Base-by-base conservation (phyloP, 2,113 vertebrate genomes). In the Dicaeum eximium region DNA sequence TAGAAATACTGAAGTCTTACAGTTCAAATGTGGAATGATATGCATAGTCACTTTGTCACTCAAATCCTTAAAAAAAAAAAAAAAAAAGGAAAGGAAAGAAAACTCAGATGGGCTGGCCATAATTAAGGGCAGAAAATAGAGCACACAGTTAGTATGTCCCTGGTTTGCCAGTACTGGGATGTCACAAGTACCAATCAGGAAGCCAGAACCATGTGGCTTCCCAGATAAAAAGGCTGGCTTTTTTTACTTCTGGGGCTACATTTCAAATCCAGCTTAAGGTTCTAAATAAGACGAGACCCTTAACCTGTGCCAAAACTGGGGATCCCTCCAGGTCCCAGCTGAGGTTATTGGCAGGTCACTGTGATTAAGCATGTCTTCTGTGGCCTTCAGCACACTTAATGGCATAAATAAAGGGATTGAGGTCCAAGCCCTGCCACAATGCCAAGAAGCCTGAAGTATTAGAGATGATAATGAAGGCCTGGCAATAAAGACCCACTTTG, bases 301-400 rank as follows among this genome's bases (percentile, higher is more conserved):
- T 96, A 97, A 93, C 93, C 92, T 94, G 21, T 91, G 92, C 87
- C 88, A 79, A 85, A 88, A 92, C 54, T 86, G 13, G 9, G 77
- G 61, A 97, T 95, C 78, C 71, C 96, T 94, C 54, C 90, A 95
- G 97, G 95, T 96, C 96, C 95, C 80, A 84, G 42, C n/a, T 78
- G 93, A 97, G 95, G 96, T 97, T 96, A 95, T 22, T 61, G 95
- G 57, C 86, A 94, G 97, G 95, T 96, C 95, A 94, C 54, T 27
- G 27, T 42, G 58, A 84, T 86, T 78, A 91, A 89, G 69, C 61
- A 94, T 88, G 78, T 93, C 72, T 95, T 94, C 95, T 91, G 80
- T 71, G 93, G 88, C 92, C 95, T 96, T 92, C 84, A 82, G 72
- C 47, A 66, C 64, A 45, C 81, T 96, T 93, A 82, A 77, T 92